Evolutionary conservation across 1,140 invertebrate genomes (phyloP), one percentile per base, ranked within the genome.

Genomic region (Psix sp.): DNA sequence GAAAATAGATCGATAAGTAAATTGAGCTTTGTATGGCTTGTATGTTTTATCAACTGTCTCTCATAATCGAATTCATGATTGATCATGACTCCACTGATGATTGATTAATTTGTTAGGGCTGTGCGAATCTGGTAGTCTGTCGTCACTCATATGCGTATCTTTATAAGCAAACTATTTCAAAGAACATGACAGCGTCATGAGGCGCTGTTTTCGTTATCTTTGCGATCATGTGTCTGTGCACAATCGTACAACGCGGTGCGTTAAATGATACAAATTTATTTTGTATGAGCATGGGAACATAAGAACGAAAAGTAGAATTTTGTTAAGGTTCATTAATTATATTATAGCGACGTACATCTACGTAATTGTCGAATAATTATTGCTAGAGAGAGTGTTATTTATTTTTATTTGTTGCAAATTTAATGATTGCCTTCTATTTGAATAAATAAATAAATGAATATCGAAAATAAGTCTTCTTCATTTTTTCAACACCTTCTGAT

Each of bases 391-490:
- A 84, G 85, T 86, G 85, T 87, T 87, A 87, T 87, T 87, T 87
- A 87, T 87, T 86, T 87, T 87, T 87, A 87, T 87, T 87, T 87
- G 85, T 87, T 87, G 85, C 84, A 82, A 86, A 86, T 87, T 87
- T 86, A 86, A 85, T 84, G 85, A 86, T 87, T 87, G 85, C 85
- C 85, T 86, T 87, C 84, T 84, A 87, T 84, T 86, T 86, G 77
- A 86, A 77, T 86, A 86, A 85, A 86, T 86, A 86, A 86, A 86
- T 86, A 82, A 85, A 84, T 57, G 43, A 82, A 76, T 82, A 82
- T 79, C 76, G 78, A 62, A 13, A 1, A 11, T 2, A 14, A 1
- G 33, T 35, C 3, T 10, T 13, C 11, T 5, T 35, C 13, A 29
- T 35, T 24, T 24, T 24, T 24, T 14, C 11, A 35, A 6, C 33